phyloP scores from a whole-genome alignment of 2,888 invertebrate genomes.

The Sycophila texana region DNA sequence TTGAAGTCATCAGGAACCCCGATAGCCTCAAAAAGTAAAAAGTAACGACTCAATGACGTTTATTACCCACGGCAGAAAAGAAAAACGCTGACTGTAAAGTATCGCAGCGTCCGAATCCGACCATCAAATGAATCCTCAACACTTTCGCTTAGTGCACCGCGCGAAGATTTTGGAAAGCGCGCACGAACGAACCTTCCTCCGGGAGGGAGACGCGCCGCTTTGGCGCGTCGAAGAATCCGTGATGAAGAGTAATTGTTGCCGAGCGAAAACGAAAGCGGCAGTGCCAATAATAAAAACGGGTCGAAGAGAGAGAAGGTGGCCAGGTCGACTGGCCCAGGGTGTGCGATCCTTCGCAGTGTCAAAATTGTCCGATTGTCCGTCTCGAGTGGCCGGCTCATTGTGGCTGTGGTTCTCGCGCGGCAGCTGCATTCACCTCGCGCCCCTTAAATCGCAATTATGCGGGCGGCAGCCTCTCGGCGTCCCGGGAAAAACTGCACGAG shows the following conservation, averaged over 20 bases:
- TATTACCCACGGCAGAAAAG: no score
- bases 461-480: slow-evolving; percentile 55
- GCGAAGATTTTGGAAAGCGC: neutral
- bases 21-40: no score
- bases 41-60: no score
- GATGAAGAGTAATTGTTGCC: slow-evolving; percentile 41
- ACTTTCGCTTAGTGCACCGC: no score
- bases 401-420: slow-evolving; percentile 55
- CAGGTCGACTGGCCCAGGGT: neutral
- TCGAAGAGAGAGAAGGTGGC: neutral
- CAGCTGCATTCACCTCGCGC: slow-evolving; percentile 63
- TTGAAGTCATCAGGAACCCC: no score
- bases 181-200: neutral
- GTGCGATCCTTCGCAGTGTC: slow-evolving; percentile 52
- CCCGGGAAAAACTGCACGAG: neutral
- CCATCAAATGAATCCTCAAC: no score
- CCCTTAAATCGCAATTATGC: slow-evolving; percentile 73
- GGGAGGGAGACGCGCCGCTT: no score
- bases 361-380: slow-evolving; percentile 72
- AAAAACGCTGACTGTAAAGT: no score
- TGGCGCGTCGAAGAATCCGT: neutral
- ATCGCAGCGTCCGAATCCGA: no score
- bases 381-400: slow-evolving; percentile 64
- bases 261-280: neutral
- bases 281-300: neutral